Conservation (phyloP, 2,113 vertebrate genomes). For the Petrocephalus zakoni region DNA sequence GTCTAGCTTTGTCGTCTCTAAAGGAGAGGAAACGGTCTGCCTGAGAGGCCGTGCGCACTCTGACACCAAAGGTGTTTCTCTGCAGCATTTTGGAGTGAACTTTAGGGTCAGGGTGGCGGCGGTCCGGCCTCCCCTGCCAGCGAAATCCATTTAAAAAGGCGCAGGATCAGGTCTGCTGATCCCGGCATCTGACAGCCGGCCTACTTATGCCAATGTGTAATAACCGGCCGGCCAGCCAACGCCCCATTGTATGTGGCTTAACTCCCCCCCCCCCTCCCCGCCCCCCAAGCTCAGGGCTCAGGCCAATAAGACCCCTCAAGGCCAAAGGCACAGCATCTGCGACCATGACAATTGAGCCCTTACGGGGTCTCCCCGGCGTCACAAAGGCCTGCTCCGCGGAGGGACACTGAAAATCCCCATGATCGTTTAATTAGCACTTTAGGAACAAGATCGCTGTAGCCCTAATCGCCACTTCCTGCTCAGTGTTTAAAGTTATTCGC, state of each 20-base stretch:
- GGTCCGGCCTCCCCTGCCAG: background rate
- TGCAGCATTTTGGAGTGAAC: conserved; percentile 19
- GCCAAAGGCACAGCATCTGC: conserved; percentile 37
- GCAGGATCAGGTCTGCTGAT: conserved; percentile 40
- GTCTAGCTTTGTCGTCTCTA: background rate
- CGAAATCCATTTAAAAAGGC: conserved; percentile 38
- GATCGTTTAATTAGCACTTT: background rate
- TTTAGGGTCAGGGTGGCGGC: conserved; percentile 24
- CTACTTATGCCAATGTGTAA: background rate
- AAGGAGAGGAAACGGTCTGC: background rate
- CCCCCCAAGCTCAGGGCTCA: conserved; percentile 26
- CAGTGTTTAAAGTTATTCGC: background rate
- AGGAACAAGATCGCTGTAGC: background rate
- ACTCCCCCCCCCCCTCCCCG: conserved; percentile 27
- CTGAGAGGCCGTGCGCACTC: background rate
- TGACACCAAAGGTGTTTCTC: conserved; percentile 35
- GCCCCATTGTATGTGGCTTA: conserved; percentile 36
- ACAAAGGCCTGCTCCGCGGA: conserved; percentile 31
- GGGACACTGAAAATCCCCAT: conserved; percentile 4
- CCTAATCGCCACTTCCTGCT: background rate
- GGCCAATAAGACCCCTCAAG: conserved; percentile 48
- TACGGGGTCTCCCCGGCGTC: conserved; percentile 35
- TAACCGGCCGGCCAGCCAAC: conserved; percentile 38
- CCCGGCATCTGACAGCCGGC: conserved; percentile 40
- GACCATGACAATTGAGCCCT: conserved; percentile 36